A percentile compares a stretch with the other conserved stretches of the same genome.
Conservation (phyloP, 2,797 vertebrate species). For the Sebastiscus tertius region DNA sequence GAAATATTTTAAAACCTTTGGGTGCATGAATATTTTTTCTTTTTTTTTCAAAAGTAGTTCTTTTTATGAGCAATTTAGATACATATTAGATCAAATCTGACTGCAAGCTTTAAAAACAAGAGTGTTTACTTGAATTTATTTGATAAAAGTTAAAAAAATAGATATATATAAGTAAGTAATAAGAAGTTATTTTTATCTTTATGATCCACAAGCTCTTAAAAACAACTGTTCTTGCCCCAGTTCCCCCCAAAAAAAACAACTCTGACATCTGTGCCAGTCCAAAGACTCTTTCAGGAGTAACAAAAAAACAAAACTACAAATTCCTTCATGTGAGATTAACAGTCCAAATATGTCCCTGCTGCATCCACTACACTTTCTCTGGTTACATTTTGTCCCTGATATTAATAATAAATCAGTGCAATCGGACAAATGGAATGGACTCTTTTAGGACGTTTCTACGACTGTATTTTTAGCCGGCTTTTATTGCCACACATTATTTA, state of each 20-base stretch:
- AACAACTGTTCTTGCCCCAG: neutral
- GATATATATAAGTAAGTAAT: neutral
- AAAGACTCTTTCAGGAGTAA: constrained; percentile 12
- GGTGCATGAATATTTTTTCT: neutral
- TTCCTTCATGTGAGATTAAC: constrained; percentile 19
- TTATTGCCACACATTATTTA: constrained; percentile 66
- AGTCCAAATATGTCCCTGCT: constrained; percentile 30
- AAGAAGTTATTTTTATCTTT: neutral
- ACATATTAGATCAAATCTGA: neutral
- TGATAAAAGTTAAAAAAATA: fast-evolving
- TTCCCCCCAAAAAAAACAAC: neutral
- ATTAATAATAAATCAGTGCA: constrained; percentile 76
- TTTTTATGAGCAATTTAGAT: neutral
- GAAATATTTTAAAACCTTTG: neutral
- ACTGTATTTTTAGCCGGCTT: constrained; percentile 77
- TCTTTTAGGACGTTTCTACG: constrained; percentile 66
- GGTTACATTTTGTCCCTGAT: constrained; percentile 40
- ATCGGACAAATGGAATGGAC: constrained; percentile 74
- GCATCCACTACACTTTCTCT: constrained; percentile 42
- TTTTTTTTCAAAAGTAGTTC: neutral
- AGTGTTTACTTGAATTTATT: neutral
- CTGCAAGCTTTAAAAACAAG: neutral
- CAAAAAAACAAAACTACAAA: neutral
- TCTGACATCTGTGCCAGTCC: neutral
- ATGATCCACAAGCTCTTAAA: neutral